Evolutionary conservation across 2,888 invertebrate genomes (phyloP).

Genomic region (Drosophila prolongata): DNA sequence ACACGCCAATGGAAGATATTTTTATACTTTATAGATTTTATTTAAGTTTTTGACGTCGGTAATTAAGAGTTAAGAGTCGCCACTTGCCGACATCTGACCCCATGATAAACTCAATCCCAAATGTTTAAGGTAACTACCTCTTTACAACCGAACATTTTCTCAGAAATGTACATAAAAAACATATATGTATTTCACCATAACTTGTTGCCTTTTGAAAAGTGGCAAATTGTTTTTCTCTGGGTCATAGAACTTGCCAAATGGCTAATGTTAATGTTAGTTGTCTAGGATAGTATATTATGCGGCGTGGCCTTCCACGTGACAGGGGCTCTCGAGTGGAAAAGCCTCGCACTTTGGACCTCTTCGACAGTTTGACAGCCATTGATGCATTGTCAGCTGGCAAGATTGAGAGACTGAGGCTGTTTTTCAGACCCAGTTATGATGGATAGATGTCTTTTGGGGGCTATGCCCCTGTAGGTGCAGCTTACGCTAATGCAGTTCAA

Average conservation of each 20-base stretch:
- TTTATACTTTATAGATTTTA: too few species aligned
- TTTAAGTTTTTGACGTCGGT: too few species aligned
- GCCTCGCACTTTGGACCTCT: conserved; percentile 50
- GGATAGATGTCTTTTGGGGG: conserved; percentile 18
- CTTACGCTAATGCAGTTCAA: conserved; percentile 78
- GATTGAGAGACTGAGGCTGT: conserved; percentile 5
- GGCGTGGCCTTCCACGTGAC: conserved; percentile 25
- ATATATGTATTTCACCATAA: conserved; percentile 15
- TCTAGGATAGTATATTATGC: conserved; percentile 12
- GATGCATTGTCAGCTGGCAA: conserved; percentile 33
- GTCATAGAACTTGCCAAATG: conserved; percentile 26
- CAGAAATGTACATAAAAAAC: conserved; percentile 22
- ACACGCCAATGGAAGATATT: too few species aligned
- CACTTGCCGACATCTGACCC: conserved; percentile 10
- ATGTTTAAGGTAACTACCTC: conserved; percentile 7
- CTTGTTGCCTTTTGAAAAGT: conserved; percentile 7
- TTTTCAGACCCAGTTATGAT: conserved; percentile 28
- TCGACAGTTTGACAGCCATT: conserved; percentile 50
- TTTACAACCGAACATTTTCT: conserved; percentile 29
- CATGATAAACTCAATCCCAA: conserved; percentile 3
- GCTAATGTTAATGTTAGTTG: conserved; percentile 12
- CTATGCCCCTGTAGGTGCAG: conserved; percentile 43
- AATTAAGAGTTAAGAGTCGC: neutral
- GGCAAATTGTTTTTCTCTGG: conserved; percentile 16
- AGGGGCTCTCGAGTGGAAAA: conserved; percentile 2